A percentile compares a stretch with the other conserved stretches of the same genome.
These are phyloP conservation scores for Oscheius sp. DNA, from an alignment of 1,140 invertebrate genomes.

Conservation along the genomic window DNA sequence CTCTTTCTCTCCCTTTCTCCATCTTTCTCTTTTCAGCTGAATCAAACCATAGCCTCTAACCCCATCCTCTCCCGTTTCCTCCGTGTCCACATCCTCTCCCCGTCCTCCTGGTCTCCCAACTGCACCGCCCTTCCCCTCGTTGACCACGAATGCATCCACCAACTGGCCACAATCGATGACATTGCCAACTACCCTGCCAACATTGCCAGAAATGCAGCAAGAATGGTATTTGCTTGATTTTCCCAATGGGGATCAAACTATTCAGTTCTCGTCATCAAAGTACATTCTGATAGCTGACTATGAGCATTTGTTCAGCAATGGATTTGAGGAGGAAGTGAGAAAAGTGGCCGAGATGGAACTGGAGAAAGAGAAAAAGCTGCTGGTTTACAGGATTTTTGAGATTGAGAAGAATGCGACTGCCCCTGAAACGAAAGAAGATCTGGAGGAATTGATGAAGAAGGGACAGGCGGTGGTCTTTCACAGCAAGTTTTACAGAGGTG, in stretches of 20 bases:
- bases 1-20: too few species aligned
- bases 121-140: too few species aligned
- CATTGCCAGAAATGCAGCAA: not conserved
- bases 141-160: too few species aligned
- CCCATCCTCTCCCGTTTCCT: too few species aligned
- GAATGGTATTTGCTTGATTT: too few species aligned
- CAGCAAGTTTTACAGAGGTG: not conserved
- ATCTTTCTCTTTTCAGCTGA: too few species aligned
- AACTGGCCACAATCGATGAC: not conserved
- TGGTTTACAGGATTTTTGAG: not conserved
- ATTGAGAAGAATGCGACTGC: not conserved
- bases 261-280: not conserved
- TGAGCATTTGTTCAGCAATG: conserved; percentile 1
- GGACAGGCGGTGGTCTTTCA: not conserved
- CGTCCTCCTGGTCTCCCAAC: too few species aligned
- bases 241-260: too few species aligned
- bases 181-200: not conserved
- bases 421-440: not conserved
- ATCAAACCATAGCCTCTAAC: too few species aligned
- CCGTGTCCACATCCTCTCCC: too few species aligned
- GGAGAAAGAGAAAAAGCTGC: not conserved
- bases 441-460: not conserved
- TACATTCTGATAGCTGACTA: not conserved
- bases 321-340: not conserved
- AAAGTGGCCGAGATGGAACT: not conserved